Base-by-base conservation (phyloP, 64 coral and sea anemone genomes). In the Montipora capricornis region DNA sequence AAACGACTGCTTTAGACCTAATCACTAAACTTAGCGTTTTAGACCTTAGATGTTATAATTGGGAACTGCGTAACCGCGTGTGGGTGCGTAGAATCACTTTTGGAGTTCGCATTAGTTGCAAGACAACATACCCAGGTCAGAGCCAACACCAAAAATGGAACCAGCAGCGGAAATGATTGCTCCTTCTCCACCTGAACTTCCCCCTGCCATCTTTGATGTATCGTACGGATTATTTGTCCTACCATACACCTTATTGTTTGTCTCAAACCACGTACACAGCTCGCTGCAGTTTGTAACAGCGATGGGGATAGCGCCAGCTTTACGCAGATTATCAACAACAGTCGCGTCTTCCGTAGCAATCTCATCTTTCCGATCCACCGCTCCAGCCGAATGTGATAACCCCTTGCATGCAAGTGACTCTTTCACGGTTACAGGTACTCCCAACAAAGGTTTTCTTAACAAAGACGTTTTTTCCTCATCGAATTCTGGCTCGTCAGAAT, bases 201-300 rank as follows among this genome's bases (percentile, higher is more conserved):
- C 96, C 13, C 96, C 96, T 7, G 93, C 96, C 15, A 98, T 95
- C 24, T 90, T 80, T 49, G 89, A 94, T 15, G 93, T 92, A 29
- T 98, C 83, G 8, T 95, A 81, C 5, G 96, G 96, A 45, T 98
- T 98, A 52, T 95, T 94, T 0, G 96, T 98, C 44, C 96, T 77
- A 20, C 96, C 96, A 8, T 98, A 94, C 6, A 98, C 77, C 13
- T 95, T 95, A 51, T 98, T 98, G 5, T 73, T 76, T 4, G 96
- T 98, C 47, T 98, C 96, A 93, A 89, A 95, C 96, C 96, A 98
- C 93, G 92, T 92, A 44, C 93, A 98, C 44, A 98, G 62, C 37
- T 98, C 96, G 53, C 96, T 98, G n/a, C 96, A 98, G 77, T 98
- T 98, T 15, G 96, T 98, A 17, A 98, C 93, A 49, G 96, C 96